Evolutionary conservation across 2,797 vertebrate species (phyloP).

Genomic region (Sphaeramia orbicularis): DNA sequence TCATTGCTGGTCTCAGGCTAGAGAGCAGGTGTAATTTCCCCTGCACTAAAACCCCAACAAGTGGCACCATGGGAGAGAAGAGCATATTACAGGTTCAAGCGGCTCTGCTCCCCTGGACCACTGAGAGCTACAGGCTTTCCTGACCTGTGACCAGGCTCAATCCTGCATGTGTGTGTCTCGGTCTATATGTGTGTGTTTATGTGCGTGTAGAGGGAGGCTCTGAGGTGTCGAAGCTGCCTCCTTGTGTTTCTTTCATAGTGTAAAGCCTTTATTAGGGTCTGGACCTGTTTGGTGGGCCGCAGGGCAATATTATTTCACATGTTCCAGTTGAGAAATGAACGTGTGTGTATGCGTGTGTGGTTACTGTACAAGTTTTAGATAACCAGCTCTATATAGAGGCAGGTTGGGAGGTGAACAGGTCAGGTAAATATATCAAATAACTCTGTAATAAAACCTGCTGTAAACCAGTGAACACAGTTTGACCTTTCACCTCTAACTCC

Average conservation of each 20-base stretch:
- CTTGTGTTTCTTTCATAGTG: slow-evolving; percentile 82
- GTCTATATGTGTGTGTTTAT: slow-evolving; percentile 43
- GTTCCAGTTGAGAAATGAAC: slow-evolving; percentile 64
- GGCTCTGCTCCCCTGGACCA: slow-evolving; percentile 83
- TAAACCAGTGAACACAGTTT: slow-evolving; percentile 71
- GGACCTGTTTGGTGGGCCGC: slow-evolving; percentile 82
- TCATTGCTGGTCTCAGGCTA: slow-evolving; percentile 56
- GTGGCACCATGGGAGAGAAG: slow-evolving; percentile 83
- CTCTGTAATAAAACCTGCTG: slow-evolving; percentile 65
- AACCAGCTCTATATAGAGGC: slow-evolving; percentile 57
- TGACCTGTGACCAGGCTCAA: slow-evolving; percentile 81
- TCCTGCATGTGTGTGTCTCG: slow-evolving; percentile 42
- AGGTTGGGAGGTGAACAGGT: slow-evolving; percentile 65
- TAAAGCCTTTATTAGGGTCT: slow-evolving; percentile 86
- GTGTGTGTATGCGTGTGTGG: slow-evolving; percentile 39
- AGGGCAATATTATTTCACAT: slow-evolving; percentile 83
- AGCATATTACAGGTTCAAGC: slow-evolving; percentile 91
- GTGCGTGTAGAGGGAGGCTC: slow-evolving; percentile 72
- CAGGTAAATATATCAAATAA: slow-evolving; percentile 71
- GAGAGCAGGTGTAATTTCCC: slow-evolving; percentile 81
- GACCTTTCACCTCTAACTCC: slow-evolving; percentile 58
- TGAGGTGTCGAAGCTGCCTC: slow-evolving; percentile 80
- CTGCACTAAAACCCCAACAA: slow-evolving; percentile 85
- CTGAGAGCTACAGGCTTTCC: slow-evolving; percentile 77
- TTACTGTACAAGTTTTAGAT: slow-evolving; percentile 61